These are phyloP conservation scores for Megalops cyprinoides DNA, from an alignment of 2,797 vertebrate genomes.

Conservation along the genomic window DNA sequence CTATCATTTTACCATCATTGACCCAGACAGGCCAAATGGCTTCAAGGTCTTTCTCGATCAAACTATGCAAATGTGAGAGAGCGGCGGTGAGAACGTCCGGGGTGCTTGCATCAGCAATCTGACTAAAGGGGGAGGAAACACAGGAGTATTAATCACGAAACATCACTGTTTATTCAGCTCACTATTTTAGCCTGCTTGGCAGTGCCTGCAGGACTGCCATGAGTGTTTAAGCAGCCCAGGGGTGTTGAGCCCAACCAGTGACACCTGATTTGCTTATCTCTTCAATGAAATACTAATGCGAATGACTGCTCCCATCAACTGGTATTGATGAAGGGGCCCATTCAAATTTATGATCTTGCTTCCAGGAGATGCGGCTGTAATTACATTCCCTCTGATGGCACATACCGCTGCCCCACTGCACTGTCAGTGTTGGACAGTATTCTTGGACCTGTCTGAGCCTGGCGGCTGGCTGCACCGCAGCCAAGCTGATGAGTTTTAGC, in stretches of 20 bases:
- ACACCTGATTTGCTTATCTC: neutral
- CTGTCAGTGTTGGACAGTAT: neutral
- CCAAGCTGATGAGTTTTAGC: neutral
- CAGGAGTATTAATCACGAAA: neutral
- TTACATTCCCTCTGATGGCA: neutral
- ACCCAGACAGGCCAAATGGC: neutral
- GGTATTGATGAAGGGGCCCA: neutral
- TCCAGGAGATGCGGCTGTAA: neutral
- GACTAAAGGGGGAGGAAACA: neutral
- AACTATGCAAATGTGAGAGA: neutral
- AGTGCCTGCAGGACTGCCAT: neutral
- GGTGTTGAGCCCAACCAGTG: neutral
- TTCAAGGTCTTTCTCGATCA: neutral
- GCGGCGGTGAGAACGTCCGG: neutral
- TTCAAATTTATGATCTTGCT: neutral
- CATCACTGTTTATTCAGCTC: neutral
- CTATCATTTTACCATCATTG: neutral
- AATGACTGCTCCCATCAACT: neutral
- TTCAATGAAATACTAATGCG: neutral
- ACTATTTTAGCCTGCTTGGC: neutral
- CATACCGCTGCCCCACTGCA: neutral
- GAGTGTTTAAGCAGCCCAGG: neutral
- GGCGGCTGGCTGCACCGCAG: neutral
- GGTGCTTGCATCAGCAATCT: neutral
- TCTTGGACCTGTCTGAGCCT: conserved; percentile 10